Percentiles rank a stretch among this genome's conserved stretches.
phyloP scores from a whole-genome alignment of 2,888 invertebrate species.

The Heliothis peltigera region DNA sequence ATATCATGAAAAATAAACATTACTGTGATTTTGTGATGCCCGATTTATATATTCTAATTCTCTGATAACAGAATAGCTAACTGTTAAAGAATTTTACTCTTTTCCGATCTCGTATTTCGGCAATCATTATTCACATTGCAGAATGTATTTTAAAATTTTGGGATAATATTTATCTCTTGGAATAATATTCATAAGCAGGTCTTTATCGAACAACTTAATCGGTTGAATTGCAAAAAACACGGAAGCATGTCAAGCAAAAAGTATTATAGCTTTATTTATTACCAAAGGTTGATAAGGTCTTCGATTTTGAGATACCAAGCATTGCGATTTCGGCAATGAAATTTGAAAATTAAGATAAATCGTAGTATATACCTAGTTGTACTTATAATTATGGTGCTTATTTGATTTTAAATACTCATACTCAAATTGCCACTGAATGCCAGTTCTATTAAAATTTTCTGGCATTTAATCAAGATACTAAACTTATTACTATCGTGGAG shows the following conservation, averaged over 20 bases:
- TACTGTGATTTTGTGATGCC: background rate
- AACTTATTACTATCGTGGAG: slow-evolving; percentile 3
- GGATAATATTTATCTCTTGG: background rate
- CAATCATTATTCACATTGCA: background rate
- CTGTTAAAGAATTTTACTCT: background rate
- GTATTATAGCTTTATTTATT: slow-evolving; percentile 20
- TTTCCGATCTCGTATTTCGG: too few species aligned
- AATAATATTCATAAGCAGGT: background rate
- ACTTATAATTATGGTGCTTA: background rate
- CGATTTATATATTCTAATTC: background rate
- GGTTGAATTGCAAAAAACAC: background rate
- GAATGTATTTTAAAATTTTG: background rate
- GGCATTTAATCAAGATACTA: slow-evolving; percentile 54
- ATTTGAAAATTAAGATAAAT: too few species aligned
- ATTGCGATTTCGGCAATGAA: background rate
- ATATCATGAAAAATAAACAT: slow-evolving; percentile 11
- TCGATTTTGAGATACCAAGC: slow-evolving; percentile 3
- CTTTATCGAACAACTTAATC: background rate
- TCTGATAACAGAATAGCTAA: background rate
- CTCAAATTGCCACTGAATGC: slow-evolving; percentile 11
- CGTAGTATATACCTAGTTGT: too few species aligned
- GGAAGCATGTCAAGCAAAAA: slow-evolving; percentile 3
- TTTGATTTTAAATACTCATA: background rate
- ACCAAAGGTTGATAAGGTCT: background rate
- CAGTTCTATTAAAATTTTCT: slow-evolving; percentile 25